phyloP scores from a whole-genome alignment of 1,140 invertebrate genomes.

The Oreohelix idahoensis region DNA sequence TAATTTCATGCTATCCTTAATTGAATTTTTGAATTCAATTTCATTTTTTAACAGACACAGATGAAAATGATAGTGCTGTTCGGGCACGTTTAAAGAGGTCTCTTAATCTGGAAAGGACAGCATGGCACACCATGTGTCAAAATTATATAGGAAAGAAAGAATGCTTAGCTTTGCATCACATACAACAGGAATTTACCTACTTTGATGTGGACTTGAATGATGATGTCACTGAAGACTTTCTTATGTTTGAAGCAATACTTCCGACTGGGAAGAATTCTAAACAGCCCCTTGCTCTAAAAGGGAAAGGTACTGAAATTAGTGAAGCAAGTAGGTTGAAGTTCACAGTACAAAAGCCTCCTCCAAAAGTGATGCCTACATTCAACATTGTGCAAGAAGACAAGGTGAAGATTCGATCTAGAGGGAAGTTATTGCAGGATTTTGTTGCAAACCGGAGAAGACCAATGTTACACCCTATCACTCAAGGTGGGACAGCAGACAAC shows the following conservation, averaged over 20 bases:
- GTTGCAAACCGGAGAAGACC: neutral
- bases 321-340: neutral
- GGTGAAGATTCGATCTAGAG: neutral
- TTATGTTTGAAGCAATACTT: neutral
- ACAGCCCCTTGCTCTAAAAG: neutral
- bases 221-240: neutral
- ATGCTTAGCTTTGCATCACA: neutral
- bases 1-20: too few relatives aligned
- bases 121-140: neutral
- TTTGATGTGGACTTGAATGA: neutral
- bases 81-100: neutral
- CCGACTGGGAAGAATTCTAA: neutral
- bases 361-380: neutral
- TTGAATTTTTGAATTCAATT: too few relatives aligned
- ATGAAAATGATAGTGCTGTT: neutral
- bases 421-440: neutral
- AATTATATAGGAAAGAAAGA: neutral
- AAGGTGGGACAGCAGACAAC: neutral
- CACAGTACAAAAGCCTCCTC: neutral
- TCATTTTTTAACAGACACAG: too few relatives aligned
- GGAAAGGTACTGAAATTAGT: neutral
- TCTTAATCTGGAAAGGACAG: neutral
- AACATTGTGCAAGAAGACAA: neutral
- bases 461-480: neutral
- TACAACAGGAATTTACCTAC: neutral